phyloP scores from a whole-genome alignment of 2,888 invertebrate species.

The Bombyx huttoni region DNA sequence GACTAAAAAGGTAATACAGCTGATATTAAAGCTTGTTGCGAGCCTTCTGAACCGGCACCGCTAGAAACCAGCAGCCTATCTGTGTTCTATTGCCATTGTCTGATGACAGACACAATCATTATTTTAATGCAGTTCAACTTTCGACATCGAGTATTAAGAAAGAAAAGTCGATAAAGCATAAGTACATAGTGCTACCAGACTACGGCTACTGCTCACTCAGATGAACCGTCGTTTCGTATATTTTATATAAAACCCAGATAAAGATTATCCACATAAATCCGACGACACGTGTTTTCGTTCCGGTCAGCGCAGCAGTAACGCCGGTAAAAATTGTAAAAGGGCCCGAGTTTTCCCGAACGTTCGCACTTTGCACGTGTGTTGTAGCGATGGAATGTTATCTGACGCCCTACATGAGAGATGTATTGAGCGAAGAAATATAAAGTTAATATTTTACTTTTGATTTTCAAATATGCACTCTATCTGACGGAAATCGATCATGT shows the following conservation, averaged over 20 bases:
- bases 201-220: neutral
- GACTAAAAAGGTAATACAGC: too few species aligned
- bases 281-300: neutral
- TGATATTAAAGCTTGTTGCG: too few species aligned
- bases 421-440: neutral
- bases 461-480: too few species aligned
- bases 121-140: too few species aligned
- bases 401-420: neutral
- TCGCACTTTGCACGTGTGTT: neutral
- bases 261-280: neutral
- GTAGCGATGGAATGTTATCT: neutral
- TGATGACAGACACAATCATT: too few species aligned
- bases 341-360: slow-evolving; percentile 1
- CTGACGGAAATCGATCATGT: too few species aligned
- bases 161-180: too few species aligned
- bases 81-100: too few species aligned
- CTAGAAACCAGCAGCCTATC: too few species aligned
- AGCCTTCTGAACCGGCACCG: too few species aligned
- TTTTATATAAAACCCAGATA: neutral
- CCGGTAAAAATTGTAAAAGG: slow-evolving; percentile 3
- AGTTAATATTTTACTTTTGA: neutral
- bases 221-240: neutral
- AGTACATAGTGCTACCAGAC: too few species aligned
- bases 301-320: slow-evolving; percentile 1
- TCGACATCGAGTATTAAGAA: too few species aligned